A percentile compares a stretch with the other conserved stretches of the same genome.
These are phyloP conservation scores for Leptoteleia sp. DNA, from an alignment of 1,140 invertebrate species.

Conservation along the genomic window DNA sequence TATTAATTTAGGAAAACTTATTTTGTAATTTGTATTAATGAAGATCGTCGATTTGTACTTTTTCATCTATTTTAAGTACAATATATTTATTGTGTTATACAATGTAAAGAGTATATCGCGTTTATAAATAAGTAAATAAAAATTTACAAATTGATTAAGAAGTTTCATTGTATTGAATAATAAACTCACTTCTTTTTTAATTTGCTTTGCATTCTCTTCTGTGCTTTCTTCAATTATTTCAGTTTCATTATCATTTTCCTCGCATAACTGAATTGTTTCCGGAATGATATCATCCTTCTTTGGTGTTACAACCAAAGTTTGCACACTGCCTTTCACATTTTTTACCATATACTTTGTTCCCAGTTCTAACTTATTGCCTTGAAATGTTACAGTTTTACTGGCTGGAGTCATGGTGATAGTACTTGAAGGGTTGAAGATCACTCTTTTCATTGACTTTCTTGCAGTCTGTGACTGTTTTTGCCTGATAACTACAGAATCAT, in stretches of 20 bases:
- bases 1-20: too few species aligned
- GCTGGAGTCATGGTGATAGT: conserved; percentile 34
- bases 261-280: conserved; percentile 31
- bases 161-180: too few species aligned
- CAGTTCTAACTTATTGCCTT: conserved; percentile 45
- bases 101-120: too few species aligned
- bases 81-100: too few species aligned
- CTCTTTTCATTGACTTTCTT: conserved; percentile 61
- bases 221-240: conserved; percentile 6
- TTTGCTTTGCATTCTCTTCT: conserved; percentile 35
- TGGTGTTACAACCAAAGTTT: conserved; percentile 34
- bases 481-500: conserved; percentile 26
- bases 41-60: too few species aligned
- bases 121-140: too few species aligned
- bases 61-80: too few species aligned
- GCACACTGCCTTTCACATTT: conserved; percentile 32
- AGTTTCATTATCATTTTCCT: conserved; percentile 42
- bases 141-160: too few species aligned
- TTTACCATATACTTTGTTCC: conserved; percentile 46
- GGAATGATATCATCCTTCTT: conserved; percentile 33
- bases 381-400: conserved; percentile 32
- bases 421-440: conserved; percentile 44
- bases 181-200: conserved; percentile 51
- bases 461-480: conserved; percentile 61
- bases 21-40: too few species aligned